Evolutionary conservation across 2,113 vertebrate genomes (phyloP), one percentile per base, ranked within the genome.

Genomic region (Phaetusa simplex): DNA sequence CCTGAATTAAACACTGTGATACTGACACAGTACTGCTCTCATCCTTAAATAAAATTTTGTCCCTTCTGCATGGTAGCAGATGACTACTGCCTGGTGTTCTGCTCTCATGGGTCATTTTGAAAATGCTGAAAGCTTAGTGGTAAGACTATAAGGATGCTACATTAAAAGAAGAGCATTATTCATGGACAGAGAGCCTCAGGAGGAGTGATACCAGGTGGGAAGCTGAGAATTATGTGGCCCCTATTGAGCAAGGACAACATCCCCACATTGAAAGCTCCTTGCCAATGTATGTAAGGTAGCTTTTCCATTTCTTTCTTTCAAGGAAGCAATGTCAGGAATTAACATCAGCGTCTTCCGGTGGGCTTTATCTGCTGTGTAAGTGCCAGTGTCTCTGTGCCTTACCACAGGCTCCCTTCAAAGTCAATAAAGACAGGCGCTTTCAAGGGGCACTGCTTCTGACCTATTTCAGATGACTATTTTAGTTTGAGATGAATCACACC

Each of bases 401-500:
- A 85, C 47, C 70, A 79, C 18, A 74, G 40, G 43, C 49, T 94
- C 56, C n/a, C 56, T 64, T 79, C 82, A 61, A 80, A 89, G 77
- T 40, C 81, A 91, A 12, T 32, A 82, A 77, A 86, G 62, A 69
- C 24, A 91, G 27, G 43, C 11, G 1, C 19, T 94, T 94, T 87
- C 47, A 91, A 93, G 84, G 93, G 91, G 73, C 93, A 94, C 73
- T 72, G 84, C 73, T 94, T 94, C 95, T 90, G 96, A 94, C 96
- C 96, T 96, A 87, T 94, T 97, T 96, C 87, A 91, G 61, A 49
- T 61, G 59, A 72, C 95, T 96, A 97, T 96, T 97, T 96, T 64
- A 80, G 84, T 70, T 82, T 47, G 78, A 85, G 92, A 93, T 96
- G 96, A 96, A 90, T 96, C 96, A 97, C 87, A 93, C 40, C 42